Evolutionary conservation across 1,140 invertebrate species (phyloP).

Genomic region (Thaumetopoea pityocampa): DNA sequence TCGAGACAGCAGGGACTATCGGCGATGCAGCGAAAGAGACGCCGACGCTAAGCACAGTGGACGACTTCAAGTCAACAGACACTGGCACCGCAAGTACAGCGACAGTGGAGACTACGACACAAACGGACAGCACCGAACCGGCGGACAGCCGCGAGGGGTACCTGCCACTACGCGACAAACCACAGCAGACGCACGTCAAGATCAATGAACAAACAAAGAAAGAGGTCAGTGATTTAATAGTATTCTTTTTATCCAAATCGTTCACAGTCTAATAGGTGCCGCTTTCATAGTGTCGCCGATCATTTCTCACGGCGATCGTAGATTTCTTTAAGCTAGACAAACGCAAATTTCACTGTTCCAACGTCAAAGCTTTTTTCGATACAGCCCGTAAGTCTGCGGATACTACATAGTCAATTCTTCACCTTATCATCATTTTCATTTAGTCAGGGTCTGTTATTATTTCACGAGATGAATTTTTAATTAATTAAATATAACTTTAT

Average conservation of each 20-base stretch:
- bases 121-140: conserved; percentile 57
- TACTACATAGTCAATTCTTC: too few species aligned
- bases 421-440: too few species aligned
- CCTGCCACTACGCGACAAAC: conserved; percentile 67
- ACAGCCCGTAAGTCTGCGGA: conserved; percentile 15
- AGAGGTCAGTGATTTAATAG: conserved; percentile 70
- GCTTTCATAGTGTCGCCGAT: conserved; percentile 40
- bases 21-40: conserved; percentile 46
- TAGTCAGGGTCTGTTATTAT: too few species aligned
- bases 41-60: conserved; percentile 41
- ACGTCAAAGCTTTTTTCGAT: conserved; percentile 24
- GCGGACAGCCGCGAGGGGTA: conserved; percentile 70
- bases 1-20: conserved; percentile 50
- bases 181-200: conserved; percentile 67
- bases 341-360: conserved; percentile 16
- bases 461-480: too few species aligned
- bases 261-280: conserved; percentile 57
- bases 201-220: conserved; percentile 73
- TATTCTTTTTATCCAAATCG: conserved; percentile 42
- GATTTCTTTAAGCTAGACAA: conserved; percentile 24
- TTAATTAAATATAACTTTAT: too few species aligned
- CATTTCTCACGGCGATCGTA: conserved; percentile 32
- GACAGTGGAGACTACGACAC: conserved; percentile 46
- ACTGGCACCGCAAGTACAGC: conserved; percentile 42
- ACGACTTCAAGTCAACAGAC: conserved; percentile 52